Evolutionary conservation across 2,888 invertebrate genomes (phyloP), one percentile per base, ranked within the genome.

Genomic region (Teleogryllus oceanicus): DNA sequence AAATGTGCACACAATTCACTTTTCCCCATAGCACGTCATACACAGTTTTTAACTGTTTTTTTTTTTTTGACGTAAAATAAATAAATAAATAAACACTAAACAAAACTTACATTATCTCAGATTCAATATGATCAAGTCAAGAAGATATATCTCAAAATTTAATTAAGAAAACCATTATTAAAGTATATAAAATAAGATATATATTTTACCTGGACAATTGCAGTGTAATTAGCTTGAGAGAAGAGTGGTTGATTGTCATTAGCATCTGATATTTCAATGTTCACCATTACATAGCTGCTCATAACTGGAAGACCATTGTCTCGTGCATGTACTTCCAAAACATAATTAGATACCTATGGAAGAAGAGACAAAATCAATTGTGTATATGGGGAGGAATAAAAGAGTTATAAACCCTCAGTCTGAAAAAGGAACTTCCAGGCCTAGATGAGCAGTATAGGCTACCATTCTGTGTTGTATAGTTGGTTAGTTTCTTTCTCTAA

Each of bases 211-310:
- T 88, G 90, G 49, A 98, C 92, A 77, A 95, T 91, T 1, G 94
- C 92, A 21, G 94, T 92, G 86, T 96, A 96, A 86, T 96, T 95
- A 12, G 89, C 87, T 84, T 92, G 91, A 0, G 93, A 91, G 87
- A 97, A 96, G 50, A 92, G 84, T 10, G 98, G 98, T 37, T 96
- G 92, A 87, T 97, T 97, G 86, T 98, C 98, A 87, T 98, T 98
- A 0, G 94, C 93, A 87, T 98, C 98, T 2, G 93, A 88, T 81
- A 98, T 91, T 85, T 94, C 94, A 78, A 98, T 90, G 85, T 92
- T 92, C 8, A 97, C 91, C 83, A 92, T 89, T 16, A 93, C 93
- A 84, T 92, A 91, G 82, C 91, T 90, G 78, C 94, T 94, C 37
- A 94, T 89, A 80, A 92, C 90, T 1, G 96, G 96, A 79, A 90